These are phyloP conservation scores for Galerucella pusilla DNA, from an alignment of 2,888 invertebrate genomes.

Conservation along the genomic window DNA sequence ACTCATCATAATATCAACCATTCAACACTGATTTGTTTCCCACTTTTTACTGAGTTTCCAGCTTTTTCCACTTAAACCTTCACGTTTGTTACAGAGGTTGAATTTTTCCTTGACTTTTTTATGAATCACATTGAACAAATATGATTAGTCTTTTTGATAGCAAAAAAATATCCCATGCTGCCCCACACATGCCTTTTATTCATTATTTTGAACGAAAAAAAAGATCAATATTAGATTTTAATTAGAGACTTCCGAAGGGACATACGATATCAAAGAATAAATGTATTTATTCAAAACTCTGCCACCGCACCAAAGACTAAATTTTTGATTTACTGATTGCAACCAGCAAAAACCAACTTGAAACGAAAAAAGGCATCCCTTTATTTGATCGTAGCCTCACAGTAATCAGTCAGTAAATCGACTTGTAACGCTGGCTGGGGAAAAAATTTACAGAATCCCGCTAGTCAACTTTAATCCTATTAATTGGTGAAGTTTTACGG, in stretches of 20 bases:
- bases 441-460: background rate
- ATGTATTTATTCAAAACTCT: background rate
- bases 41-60: too few species aligned
- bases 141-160: too few species aligned
- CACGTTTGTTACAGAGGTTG: too few species aligned
- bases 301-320: background rate
- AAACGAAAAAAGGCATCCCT: background rate
- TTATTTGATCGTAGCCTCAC: background rate
- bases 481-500: conserved; percentile 5
- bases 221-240: too few species aligned
- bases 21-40: too few species aligned
- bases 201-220: too few species aligned
- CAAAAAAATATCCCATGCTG: too few species aligned
- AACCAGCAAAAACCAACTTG: background rate
- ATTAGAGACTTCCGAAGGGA: background rate
- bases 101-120: too few species aligned
- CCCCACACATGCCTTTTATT: too few species aligned
- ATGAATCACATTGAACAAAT: too few species aligned
- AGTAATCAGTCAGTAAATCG: conserved; percentile 8
- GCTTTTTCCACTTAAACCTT: too few species aligned
- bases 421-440: background rate
- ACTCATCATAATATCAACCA: too few species aligned
- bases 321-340: background rate
- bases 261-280: background rate
- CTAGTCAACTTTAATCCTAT: conserved; percentile 7